Percentiles rank a stretch among this genome's conserved stretches.
phyloP scores from a whole-genome alignment of 2,888 invertebrate genomes.

The Diachrysia chrysitis region DNA sequence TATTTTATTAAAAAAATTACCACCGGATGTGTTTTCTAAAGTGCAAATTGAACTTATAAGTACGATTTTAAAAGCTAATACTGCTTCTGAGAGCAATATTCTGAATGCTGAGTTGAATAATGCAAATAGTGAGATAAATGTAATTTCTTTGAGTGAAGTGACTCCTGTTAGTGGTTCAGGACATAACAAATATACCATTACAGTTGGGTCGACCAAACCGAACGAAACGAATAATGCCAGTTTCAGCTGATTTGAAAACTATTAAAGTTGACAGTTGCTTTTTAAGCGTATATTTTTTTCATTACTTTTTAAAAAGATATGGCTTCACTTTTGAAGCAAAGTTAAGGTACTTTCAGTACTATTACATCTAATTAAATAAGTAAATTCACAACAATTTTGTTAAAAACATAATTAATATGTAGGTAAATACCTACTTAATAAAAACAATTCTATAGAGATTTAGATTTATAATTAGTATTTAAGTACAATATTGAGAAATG shows the following conservation, averaged over 20 bases:
- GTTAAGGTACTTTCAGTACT: too few relatives aligned
- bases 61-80: slow-evolving; percentile 70
- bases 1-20: slow-evolving; percentile 70
- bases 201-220: slow-evolving; percentile 11
- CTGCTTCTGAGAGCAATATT: neutral
- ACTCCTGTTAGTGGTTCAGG: neutral
- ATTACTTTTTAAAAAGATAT: neutral
- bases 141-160: slow-evolving; percentile 36
- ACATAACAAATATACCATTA: slow-evolving; percentile 45
- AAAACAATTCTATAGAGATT: too few relatives aligned
- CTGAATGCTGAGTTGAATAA: neutral
- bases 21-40: slow-evolving; percentile 63
- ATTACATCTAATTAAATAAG: too few relatives aligned
- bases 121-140: slow-evolving; percentile 15
- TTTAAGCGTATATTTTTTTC: neutral
- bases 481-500: too few relatives aligned
- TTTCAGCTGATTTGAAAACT: neutral
- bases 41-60: slow-evolving; percentile 77
- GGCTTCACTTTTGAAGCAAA: too few relatives aligned
- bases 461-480: too few relatives aligned
- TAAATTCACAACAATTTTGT: too few relatives aligned
- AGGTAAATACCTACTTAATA: too few relatives aligned
- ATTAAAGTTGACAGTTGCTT: neutral
- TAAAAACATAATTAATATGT: too few relatives aligned
- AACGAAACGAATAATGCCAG: neutral